phyloP scores from a whole-genome alignment of 2,113 vertebrate species.

The Xenopus borealis region DNA sequence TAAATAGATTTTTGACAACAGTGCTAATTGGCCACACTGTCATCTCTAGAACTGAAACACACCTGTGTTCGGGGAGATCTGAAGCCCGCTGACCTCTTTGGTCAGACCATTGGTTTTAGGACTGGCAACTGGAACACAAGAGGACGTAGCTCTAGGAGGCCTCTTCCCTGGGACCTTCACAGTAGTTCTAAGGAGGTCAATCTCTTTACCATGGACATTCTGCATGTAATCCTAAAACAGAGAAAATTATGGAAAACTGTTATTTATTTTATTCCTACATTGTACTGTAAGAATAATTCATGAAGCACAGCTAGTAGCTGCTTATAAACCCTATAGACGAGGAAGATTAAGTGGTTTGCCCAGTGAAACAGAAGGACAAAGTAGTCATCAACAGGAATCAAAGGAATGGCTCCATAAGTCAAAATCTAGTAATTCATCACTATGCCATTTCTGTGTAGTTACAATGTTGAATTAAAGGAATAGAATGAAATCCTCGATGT shows the following conservation, averaged over 20 bases:
- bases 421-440: too few relatives aligned
- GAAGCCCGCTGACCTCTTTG: slow-evolving; percentile 92
- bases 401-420: too few relatives aligned
- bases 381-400: too few relatives aligned
- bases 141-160: slow-evolving; percentile 87
- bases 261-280: not conserved
- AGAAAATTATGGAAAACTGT: not conserved
- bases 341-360: too few relatives aligned
- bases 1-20: not conserved
- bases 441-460: too few relatives aligned
- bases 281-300: too few relatives aligned
- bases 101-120: slow-evolving; percentile 90
- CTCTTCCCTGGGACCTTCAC: slow-evolving; percentile 96
- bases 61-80: slow-evolving; percentile 86
- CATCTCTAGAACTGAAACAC: slow-evolving; percentile 38
- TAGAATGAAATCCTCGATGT: too few relatives aligned
- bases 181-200: slow-evolving; percentile 91
- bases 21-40: not conserved
- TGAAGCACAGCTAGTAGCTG: too few relatives aligned
- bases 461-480: too few relatives aligned
- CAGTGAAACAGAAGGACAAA: too few relatives aligned
- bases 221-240: slow-evolving; percentile 93
- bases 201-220: slow-evolving; percentile 94
- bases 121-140: slow-evolving; percentile 80
- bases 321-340: too few relatives aligned